Percentiles rank a stretch among this genome's conserved stretches.
These are phyloP conservation scores for Lacanobia oleracea DNA, from an alignment of 2,888 invertebrate genomes.

Conservation along the genomic window DNA sequence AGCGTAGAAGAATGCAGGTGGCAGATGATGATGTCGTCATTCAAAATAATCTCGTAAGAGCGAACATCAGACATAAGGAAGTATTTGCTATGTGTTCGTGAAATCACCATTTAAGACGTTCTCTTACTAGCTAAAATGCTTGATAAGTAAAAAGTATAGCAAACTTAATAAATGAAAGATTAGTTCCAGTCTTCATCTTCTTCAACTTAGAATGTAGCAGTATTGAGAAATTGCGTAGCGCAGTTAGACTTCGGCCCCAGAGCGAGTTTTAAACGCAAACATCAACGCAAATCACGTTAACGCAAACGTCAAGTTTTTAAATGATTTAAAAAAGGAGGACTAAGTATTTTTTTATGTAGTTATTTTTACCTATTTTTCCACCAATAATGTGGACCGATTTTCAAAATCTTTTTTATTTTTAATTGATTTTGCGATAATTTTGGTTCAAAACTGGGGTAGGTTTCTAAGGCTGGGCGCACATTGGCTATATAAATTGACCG, in stretches of 20 bases:
- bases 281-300: no score
- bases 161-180: not conserved
- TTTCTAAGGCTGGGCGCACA: no score
- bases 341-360: no score
- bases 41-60: not conserved
- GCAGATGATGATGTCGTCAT: not conserved
- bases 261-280: no score
- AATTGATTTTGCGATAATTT: no score
- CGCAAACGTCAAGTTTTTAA: not conserved
- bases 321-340: no score
- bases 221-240: not conserved
- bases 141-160: not conserved
- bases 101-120: not conserved
- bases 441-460: no score
- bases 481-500: no score
- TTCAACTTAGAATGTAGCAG: not conserved
- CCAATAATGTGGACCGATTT: no score
- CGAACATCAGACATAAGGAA: conserved; percentile 6
- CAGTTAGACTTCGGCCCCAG: no score
- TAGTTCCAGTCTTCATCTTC: not conserved
- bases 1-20: not conserved
- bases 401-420: no score
- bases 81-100: conserved; percentile 5
- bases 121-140: not conserved
- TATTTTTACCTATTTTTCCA: no score